Evolutionary conservation across 2,888 invertebrate species (phyloP), one percentile per base, ranked within the genome.

Genomic region (Stenodera caucasica): DNA sequence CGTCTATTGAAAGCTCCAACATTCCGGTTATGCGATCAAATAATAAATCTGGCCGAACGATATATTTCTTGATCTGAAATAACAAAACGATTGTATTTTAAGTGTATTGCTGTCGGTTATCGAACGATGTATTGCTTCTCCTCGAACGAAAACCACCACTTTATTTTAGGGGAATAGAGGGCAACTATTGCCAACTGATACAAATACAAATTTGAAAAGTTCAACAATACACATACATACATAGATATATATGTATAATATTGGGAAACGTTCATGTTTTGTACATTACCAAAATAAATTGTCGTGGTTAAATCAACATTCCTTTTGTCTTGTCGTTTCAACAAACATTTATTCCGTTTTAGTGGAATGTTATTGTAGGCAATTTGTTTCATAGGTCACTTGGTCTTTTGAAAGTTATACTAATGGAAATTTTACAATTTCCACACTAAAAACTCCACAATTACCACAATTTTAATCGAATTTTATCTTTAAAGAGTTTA

Each of bases 231-330:
- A 33, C 55, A 55, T 54, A 58, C 53, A 54, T 55, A 53, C 21
- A 65, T 58, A 5, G 5, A 2, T 26, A 26, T 5, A 26, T 26
- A 26, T 26, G 26, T 26, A 26, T 26, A n/a, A n/a, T n/a, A n/a
- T n/a, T n/a, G n/a, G n/a, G n/a, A n/a, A n/a, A n/a, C n/a, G n/a
- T n/a, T n/a, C n/a, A n/a, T n/a, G n/a, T n/a, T n/a, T n/a, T n/a
- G n/a, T n/a, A n/a, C n/a, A n/a, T n/a, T n/a, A n/a, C n/a, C n/a
- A 74, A 72, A 75, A 76, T 74, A 74, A 75, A 75, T 76, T 72
- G 75, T 68, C 59, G 75, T 69, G 72, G 76, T 74, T 74, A 75
- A 76, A 75, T 75, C 75, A 75, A 76, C 75, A 75, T 76, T 75
- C 73, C 72, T 71, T 40, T 72, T 74, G 74, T 75, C 72, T 74